Evolutionary conservation across 2,113 vertebrate species (phyloP).

Genomic region (Procavia capensis): DNA sequence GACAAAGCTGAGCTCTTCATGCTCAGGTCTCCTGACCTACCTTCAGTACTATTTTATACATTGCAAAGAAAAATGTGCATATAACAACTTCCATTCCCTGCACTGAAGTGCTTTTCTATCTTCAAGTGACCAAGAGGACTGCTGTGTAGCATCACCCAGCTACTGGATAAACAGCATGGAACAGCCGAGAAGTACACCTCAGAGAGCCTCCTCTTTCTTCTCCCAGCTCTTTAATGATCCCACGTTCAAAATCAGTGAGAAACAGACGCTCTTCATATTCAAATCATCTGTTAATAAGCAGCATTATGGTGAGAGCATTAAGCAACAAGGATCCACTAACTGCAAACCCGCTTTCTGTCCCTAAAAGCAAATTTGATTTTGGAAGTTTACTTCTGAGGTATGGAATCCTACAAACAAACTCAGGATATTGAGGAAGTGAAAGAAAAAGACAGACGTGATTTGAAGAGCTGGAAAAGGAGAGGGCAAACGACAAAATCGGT

Average conservation of each 20-base stretch:
- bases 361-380: constrained; percentile 23
- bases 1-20: neutral
- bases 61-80: neutral
- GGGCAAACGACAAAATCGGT: neutral
- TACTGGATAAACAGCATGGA: neutral
- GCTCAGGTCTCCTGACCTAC: neutral
- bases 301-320: neutral
- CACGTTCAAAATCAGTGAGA: constrained; percentile 15
- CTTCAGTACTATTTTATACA: neutral
- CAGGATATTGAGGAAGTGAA: neutral
- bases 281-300: constrained; percentile 1
- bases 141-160: neutral
- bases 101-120: neutral
- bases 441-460: neutral
- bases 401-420: constrained; percentile 11
- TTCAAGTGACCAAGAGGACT: neutral
- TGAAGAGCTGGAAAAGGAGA: neutral
- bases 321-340: neutral
- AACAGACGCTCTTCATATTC: constrained; percentile 2
- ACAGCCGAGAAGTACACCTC: neutral
- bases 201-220: neutral
- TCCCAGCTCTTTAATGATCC: neutral
- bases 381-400: constrained; percentile 16
- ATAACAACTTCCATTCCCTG: neutral
- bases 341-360: constrained; percentile 20